Conservation (phyloP, 2,888 invertebrate species). For the Ectropis crepuscularia region DNA sequence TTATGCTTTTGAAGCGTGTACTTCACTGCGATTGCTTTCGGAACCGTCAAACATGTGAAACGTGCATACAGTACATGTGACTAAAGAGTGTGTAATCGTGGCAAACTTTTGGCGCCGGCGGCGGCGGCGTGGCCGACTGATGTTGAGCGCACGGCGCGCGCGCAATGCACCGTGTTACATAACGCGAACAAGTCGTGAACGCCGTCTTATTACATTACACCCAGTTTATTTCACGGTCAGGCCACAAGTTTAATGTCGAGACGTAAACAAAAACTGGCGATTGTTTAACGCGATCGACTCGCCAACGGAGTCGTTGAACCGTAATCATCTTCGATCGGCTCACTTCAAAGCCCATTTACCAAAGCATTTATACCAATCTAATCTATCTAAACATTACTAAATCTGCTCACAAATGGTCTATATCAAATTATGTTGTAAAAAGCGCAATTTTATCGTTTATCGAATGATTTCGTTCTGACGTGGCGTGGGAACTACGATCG, state of each 20-base stretch:
- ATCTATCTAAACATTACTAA: conserved; percentile 36
- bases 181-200: conserved; percentile 68
- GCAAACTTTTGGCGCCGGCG: conserved; percentile 59
- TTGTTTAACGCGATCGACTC: conserved; percentile 32
- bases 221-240: conserved; percentile 54
- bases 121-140: conserved; percentile 30
- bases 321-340: conserved; percentile 38
- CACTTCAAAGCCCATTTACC: conserved; percentile 37
- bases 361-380: conserved; percentile 34
- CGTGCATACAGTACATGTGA: conserved; percentile 2
- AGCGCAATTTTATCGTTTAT: conserved; percentile 72
- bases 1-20: no score
- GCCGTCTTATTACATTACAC: conserved; percentile 46
- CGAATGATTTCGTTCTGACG: conserved; percentile 65
- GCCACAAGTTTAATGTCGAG: conserved; percentile 53
- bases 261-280: conserved; percentile 37
- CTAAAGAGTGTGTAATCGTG: conserved; percentile 45
- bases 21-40: background rate
- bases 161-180: conserved; percentile 63
- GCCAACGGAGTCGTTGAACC: conserved; percentile 35
- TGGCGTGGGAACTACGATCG: conserved; percentile 76
- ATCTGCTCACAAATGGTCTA: conserved; percentile 52
- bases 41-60: background rate
- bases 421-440: conserved; percentile 68
- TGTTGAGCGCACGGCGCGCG: conserved; percentile 38